Conservation (phyloP, 2,113 vertebrate species). For the Campylomormyrus numenius region DNA sequence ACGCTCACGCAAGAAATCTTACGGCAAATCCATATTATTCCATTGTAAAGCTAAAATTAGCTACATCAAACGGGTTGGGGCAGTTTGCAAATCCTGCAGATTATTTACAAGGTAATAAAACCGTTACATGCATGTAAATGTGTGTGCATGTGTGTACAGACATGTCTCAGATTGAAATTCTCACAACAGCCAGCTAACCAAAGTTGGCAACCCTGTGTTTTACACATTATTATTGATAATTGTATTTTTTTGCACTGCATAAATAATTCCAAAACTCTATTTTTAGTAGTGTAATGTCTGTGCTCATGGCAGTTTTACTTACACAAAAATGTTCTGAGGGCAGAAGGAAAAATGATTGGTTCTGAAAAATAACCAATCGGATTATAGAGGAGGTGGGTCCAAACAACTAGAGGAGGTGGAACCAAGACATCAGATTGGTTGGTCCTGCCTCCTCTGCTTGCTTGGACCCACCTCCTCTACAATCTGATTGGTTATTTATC, state of each 20-base stretch:
- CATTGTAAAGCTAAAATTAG: background rate
- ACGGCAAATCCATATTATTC: background rate
- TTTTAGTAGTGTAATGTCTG: background rate
- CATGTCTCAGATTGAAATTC: background rate
- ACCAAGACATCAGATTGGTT: too few relatives aligned
- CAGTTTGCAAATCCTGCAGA: background rate
- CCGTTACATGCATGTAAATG: background rate
- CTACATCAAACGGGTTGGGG: background rate
- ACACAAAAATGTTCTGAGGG: too few relatives aligned
- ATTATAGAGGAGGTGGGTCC: too few relatives aligned
- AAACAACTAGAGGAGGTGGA: too few relatives aligned
- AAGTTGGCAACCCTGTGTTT: background rate
- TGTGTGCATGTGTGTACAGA: background rate
- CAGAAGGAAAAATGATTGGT: too few relatives aligned
- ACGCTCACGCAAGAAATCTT: background rate
- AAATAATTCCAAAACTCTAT: background rate
- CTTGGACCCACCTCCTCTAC: too few relatives aligned
- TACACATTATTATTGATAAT: background rate
- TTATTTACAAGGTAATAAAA: background rate
- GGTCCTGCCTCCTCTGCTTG: too few relatives aligned
- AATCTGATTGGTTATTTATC: too few relatives aligned
- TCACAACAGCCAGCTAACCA: background rate
- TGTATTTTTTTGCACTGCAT: background rate
- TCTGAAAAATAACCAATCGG: too few relatives aligned
- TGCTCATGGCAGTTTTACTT: too few relatives aligned